phyloP scores from a whole-genome alignment of 2,797 vertebrate genomes.

The Neopelma chrysocephalum region DNA sequence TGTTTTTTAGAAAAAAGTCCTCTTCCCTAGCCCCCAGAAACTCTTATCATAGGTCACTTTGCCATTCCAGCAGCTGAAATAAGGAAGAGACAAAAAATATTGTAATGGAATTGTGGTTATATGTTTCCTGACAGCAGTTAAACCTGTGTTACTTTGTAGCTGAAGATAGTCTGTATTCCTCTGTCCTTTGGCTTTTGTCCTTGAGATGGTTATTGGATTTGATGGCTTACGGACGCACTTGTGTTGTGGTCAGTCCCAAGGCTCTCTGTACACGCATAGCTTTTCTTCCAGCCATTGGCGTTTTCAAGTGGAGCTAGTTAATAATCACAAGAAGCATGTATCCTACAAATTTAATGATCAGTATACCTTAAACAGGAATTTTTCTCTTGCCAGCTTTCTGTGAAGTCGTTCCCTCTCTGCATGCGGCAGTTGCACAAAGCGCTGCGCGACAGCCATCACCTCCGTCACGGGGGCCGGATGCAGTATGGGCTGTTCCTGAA shows the following conservation, averaged over 20 bases:
- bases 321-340: neutral
- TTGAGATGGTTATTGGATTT: neutral
- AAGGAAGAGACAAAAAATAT: neutral
- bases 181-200: neutral
- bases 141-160: neutral
- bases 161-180: neutral
- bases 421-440: constrained; percentile 93
- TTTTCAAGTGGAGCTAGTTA: constrained; percentile 21
- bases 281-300: neutral
- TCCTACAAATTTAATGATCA: neutral
- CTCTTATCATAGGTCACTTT: neutral
- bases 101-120: neutral
- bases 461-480: constrained; percentile 95
- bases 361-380: neutral
- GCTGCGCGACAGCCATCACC: constrained; percentile 91
- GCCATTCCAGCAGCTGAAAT: neutral
- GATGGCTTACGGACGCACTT: neutral
- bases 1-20: neutral
- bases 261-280: neutral
- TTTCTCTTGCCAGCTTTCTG: constrained; percentile 80
- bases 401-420: constrained; percentile 91
- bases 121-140: neutral
- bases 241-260: neutral
- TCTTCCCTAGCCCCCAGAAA: rapidly evolving
- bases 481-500: constrained; percentile 97